Percentiles rank a stretch among this genome's conserved stretches.
These are phyloP conservation scores for Drosophila jambulina DNA, from an alignment of 1,140 invertebrate genomes.

Conservation along the genomic window DNA sequence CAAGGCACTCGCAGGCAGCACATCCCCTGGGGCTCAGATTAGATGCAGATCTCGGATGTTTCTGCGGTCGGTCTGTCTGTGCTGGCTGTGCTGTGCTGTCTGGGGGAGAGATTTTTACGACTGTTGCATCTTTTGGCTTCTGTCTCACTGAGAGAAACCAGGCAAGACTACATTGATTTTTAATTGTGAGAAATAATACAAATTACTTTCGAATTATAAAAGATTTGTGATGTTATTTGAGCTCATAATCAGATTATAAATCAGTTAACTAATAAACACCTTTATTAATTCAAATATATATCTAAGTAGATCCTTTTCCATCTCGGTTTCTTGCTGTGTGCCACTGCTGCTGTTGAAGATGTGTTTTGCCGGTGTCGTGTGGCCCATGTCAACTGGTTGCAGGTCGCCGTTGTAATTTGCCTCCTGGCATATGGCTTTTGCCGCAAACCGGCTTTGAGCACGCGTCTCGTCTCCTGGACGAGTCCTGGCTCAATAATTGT, in stretches of 20 bases:
- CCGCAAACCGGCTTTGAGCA: constrained; percentile 78
- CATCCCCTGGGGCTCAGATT: constrained; percentile 77
- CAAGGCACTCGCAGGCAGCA: constrained; percentile 23
- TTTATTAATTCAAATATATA: neutral
- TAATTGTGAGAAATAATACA: neutral
- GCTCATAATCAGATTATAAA: neutral
- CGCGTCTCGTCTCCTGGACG: constrained; percentile 57
- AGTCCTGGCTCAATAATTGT: constrained; percentile 79
- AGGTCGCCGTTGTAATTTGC: constrained; percentile 71
- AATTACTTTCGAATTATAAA: no score
- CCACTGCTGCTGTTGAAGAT: constrained; percentile 17
- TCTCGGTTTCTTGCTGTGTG: constrained; percentile 12
- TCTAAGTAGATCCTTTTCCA: neutral
- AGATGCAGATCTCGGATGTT: constrained; percentile 67
- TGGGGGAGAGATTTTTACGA: constrained; percentile 72
- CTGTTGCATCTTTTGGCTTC: constrained; percentile 62
- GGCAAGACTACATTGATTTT: neutral
- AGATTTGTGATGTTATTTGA: no score
- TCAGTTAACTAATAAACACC: neutral
- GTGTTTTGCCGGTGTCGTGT: constrained; percentile 61
- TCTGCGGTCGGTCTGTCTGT: constrained; percentile 59
- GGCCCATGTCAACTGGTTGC: constrained; percentile 76
- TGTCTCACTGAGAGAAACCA: constrained; percentile 24
- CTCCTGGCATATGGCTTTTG: constrained; percentile 75
- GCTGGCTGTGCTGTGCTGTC: constrained; percentile 15